A percentile compares a stretch with the other conserved stretches of the same genome.
phyloP scores from a whole-genome alignment of 2,113 vertebrate species.

The Anarhynchus alexandrinus region DNA sequence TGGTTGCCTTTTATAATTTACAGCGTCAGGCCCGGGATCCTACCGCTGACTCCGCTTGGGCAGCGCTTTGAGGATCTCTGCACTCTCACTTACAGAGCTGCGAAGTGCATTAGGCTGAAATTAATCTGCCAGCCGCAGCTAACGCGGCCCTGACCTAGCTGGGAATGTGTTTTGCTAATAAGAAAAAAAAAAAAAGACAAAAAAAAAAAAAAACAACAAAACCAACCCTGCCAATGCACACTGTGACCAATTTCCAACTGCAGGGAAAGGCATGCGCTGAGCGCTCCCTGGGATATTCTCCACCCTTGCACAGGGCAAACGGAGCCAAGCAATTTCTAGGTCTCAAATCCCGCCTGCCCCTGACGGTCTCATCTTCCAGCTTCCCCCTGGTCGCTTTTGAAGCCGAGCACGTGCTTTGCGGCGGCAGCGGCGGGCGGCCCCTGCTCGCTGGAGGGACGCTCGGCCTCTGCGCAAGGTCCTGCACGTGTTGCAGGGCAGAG shows the following conservation, averaged over 20 bases:
- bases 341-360: slow-evolving; percentile 43
- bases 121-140: neutral
- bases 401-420: neutral
- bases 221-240: neutral
- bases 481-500: neutral
- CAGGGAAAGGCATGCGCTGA: slow-evolving; percentile 49
- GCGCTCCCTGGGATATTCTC: slow-evolving; percentile 35
- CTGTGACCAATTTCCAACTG: slow-evolving; percentile 15
- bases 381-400: neutral
- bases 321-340: slow-evolving; percentile 32
- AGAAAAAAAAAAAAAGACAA: neutral
- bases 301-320: slow-evolving; percentile 35
- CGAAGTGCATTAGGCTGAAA: neutral
- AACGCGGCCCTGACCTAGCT: neutral
- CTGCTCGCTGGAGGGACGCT: neutral
- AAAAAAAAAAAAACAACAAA: neutral
- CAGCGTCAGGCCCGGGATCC: neutral
- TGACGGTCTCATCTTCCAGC: slow-evolving; percentile 46
- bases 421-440: neutral
- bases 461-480: neutral
- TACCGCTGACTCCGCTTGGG: neutral
- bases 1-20: neutral
- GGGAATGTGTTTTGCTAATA: neutral
- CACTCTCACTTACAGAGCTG: neutral
- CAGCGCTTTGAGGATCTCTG: neutral